phyloP scores from a whole-genome alignment of 2,113 vertebrate genomes.

The Mormoops blainvillei region DNA sequence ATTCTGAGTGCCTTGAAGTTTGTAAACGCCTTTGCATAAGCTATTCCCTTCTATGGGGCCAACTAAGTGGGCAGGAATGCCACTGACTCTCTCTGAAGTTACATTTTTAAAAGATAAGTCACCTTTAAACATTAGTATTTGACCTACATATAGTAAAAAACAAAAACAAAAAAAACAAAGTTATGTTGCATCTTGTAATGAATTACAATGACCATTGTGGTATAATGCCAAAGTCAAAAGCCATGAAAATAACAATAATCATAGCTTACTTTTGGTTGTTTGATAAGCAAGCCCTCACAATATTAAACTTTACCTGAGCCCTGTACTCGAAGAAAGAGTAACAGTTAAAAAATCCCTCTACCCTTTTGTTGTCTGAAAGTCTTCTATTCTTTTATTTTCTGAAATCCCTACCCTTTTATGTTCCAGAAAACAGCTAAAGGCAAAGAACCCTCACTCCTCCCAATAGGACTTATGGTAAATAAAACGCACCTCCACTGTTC shows the following conservation, averaged over 20 bases:
- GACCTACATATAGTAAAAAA: background rate
- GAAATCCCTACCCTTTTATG: background rate
- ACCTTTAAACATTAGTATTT: background rate
- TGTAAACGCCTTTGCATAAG: background rate
- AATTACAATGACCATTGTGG: background rate
- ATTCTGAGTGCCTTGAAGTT: background rate
- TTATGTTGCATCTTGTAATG: background rate
- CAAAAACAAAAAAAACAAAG: too few species aligned
- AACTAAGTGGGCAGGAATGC: background rate
- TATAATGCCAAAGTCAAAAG: background rate
- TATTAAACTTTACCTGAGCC: background rate
- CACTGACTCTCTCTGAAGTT: background rate
- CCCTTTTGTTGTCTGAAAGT: background rate
- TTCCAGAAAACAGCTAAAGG: background rate
- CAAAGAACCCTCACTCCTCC: background rate
- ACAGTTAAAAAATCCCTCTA: background rate
- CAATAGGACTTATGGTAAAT: background rate
- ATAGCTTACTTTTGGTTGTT: background rate
- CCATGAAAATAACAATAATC: background rate
- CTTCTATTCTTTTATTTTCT: background rate
- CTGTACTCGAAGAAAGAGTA: background rate
- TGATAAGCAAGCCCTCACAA: background rate
- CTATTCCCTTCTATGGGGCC: background rate
- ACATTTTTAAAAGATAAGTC: background rate
- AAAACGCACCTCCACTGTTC: background rate